Base-by-base conservation (phyloP, 30 jellyfish, hydroid and myxozoan species). In the Haliclystus octoradiatus region DNA sequence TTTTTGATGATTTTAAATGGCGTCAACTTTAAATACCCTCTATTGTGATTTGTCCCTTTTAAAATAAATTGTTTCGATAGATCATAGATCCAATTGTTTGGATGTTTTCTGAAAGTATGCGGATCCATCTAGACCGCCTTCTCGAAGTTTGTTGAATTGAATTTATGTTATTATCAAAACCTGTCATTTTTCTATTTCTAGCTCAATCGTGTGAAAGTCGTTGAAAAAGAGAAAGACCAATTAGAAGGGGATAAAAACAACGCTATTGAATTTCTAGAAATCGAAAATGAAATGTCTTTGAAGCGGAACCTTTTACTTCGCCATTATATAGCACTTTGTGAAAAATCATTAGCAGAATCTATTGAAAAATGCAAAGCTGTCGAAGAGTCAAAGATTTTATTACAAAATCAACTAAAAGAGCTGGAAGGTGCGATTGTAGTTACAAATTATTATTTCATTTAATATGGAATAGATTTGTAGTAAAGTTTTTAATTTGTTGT, bases 201-300 rank as follows among this genome's bases (percentile, higher is more conserved):
- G 96, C 72, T 80, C 76, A 88, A 80, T 32, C 78, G 98, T n/a
- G 98, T 91, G 40, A 90, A 90, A 69, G 93, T 61, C 26, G 94
- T 77, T n/a, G 95, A 81, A 73, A 90, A 90, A 61, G 98, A 90
- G 70, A 82, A 82, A 69, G 93, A 81, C n/a, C 93, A 82, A 63
- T 64, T 90, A 31, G 98, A 90, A 73, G 92, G 85, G 2, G 93
- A 83, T 47, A 88, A 88, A 65, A 64, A 81, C 30, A 93, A 80
- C 49, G 97, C 97, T 24, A 65, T 88, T 33, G 68, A 75, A 65
- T 88, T 50, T 65, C 40, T 88, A 15, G 64, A 84, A 22, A 49
- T 73, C 66, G 97, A 88, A 81, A 88, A 88, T 68, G 87, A 88
- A 61, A 86, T 86, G 26, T 78, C 85, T 24, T 72, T 74, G 40